Base-by-base conservation (phyloP, 2,113 vertebrate genomes). In the Spea bombifrons region DNA sequence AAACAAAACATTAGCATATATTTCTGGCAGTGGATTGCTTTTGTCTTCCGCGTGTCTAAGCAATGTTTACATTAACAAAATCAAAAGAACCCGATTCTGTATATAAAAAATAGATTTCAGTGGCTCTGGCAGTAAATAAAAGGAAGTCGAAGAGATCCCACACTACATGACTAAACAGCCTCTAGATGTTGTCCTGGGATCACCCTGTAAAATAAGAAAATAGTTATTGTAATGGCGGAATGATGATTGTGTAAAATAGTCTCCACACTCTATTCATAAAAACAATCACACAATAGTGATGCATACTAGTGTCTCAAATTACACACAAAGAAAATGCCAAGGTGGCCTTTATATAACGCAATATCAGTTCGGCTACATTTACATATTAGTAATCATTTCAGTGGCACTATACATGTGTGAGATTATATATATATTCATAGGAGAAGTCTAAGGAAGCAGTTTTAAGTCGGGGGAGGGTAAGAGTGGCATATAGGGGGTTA, bases 121-220 rank as follows among this genome's bases (percentile, higher is more conserved):
- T 89, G 90, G 87, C 90, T 92, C 87, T 91, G 88, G 84, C 87
- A 83, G 76, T 82, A 79, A 78, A 70, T 81, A 85, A 83, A 82
- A 78, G 59, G 45, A 30, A 76, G 8, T 2, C 63, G 45, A 43
- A 81, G 48, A n/a, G 82, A 67, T 13, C 66, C 9, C 6, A 7
- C n/a, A 82, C 84, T 98, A 99, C 97, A 99, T 99, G 83, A 99
- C 86, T 59, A 83, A 81, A 84, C 97, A 99, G 85, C 97, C 96
- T 90, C 96, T 91, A 15, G 96, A 92, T 0, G 92, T 87, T 77
- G 92, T 89, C 87, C 92, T 92, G 4, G 94, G 93, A 83, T 95
- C 95, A 5, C 93, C 96, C 96, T 99, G 73, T 55, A 13, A 82
- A 75, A 76, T 5, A 75, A 48, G 81, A 0, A 66, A 45, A 79